phyloP scores from a whole-genome alignment of 2,888 invertebrate species.

The Deroplatys truncata region DNA sequence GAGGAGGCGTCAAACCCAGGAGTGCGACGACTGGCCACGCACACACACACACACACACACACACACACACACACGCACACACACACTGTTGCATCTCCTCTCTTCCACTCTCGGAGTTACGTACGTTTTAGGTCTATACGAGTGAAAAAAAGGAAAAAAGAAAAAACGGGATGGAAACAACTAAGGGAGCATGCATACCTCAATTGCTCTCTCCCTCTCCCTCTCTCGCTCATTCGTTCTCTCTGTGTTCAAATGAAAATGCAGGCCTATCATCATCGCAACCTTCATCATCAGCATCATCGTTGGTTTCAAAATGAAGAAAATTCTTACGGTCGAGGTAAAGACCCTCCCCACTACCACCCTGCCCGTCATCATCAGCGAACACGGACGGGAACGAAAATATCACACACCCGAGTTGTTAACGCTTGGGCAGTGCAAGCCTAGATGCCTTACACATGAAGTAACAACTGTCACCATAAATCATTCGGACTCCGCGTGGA shows the following conservation, averaged over 20 bases:
- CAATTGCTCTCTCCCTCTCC: not conserved
- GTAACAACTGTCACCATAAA: not conserved
- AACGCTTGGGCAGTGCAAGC: not conserved
- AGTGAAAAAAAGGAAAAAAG: not conserved
- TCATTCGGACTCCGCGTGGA: not conserved
- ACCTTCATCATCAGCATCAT: not conserved
- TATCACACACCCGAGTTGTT: not conserved
- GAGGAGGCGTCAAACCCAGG: constrained; percentile 24
- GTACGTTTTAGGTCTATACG: not conserved
- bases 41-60: not conserved
- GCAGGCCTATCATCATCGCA: constrained; percentile 7
- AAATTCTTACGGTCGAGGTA: not conserved
- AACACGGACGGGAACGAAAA: not conserved
- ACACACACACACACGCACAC: not conserved
- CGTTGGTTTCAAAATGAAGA: constrained; percentile 7
- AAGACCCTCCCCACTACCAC: not conserved
- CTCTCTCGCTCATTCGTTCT: not conserved
- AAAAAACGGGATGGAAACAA: not conserved
- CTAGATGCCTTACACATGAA: not conserved
- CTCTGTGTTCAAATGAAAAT: constrained; percentile 4
- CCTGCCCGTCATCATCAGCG: not conserved
- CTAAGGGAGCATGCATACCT: not conserved
- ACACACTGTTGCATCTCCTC: not conserved
- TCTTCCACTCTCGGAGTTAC: not conserved
- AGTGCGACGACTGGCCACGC: not conserved